A percentile compares a stretch with the other conserved stretches of the same genome.
Conservation (phyloP, 2,797 vertebrate genomes). For the Cichlasoma orientale region DNA sequence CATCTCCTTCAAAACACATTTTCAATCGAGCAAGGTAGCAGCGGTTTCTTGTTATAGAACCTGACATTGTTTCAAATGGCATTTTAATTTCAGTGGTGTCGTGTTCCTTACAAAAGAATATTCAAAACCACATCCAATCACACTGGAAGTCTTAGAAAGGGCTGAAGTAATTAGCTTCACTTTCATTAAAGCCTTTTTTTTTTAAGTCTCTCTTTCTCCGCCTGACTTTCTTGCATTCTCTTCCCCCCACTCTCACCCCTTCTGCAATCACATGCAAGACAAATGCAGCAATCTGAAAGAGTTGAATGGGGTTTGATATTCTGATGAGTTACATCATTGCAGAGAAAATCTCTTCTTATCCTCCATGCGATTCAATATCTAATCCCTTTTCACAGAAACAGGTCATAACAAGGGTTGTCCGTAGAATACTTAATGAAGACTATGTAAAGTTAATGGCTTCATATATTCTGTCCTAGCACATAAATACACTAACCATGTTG, state of each 20-base stretch:
- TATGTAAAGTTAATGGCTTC: constrained; percentile 30
- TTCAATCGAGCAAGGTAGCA: not conserved
- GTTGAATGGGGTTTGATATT: constrained; percentile 62
- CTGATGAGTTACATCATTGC: constrained; percentile 68
- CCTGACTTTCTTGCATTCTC: constrained; percentile 30
- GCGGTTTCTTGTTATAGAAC: constrained; percentile 13
- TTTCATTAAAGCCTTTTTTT: constrained; percentile 63
- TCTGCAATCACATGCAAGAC: constrained; percentile 68
- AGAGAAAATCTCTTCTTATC: constrained; percentile 62
- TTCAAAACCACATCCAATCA: constrained; percentile 63
- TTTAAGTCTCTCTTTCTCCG: constrained; percentile 20
- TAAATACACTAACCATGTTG: not conserved
- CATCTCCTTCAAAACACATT: not conserved
- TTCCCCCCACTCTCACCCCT: constrained; percentile 10
- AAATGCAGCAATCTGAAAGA: constrained; percentile 58
- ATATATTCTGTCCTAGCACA: constrained; percentile 16
- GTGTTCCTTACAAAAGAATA: constrained; percentile 54
- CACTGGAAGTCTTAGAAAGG: constrained; percentile 36
- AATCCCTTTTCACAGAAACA: constrained; percentile 64
- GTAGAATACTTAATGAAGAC: constrained; percentile 58
- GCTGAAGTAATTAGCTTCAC: constrained; percentile 67
- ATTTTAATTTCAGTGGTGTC: constrained; percentile 45
- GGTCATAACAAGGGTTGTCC: constrained; percentile 46
- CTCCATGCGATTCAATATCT: constrained; percentile 64
- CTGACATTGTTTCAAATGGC: constrained; percentile 36